Percentiles rank a stretch among this genome's conserved stretches.
Conservation (phyloP, 2,797 vertebrate genomes). For the Nothura maculosa region DNA sequence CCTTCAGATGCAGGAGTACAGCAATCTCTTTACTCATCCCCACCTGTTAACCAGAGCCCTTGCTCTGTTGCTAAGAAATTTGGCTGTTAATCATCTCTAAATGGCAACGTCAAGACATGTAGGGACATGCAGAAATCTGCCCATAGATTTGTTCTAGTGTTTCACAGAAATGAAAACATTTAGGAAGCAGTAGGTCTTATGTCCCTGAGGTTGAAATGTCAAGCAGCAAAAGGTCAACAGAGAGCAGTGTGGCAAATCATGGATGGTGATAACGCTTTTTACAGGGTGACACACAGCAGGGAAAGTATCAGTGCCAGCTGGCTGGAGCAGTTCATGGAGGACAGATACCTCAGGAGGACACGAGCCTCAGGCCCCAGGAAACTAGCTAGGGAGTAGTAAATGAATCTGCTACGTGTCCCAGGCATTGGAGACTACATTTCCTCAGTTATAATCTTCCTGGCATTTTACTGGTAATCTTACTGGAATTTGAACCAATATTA, state of each 20-base stretch:
- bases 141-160: not conserved
- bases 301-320: not conserved
- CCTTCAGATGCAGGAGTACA: not conserved
- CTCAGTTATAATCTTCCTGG: not conserved
- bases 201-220: not conserved
- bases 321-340: not conserved
- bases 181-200: not conserved
- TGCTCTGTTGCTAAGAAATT: not conserved
- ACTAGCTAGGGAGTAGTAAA: not conserved
- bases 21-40: not conserved
- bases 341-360: not conserved
- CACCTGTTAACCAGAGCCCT: not conserved
- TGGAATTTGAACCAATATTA: not conserved
- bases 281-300: not conserved
- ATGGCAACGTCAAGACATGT: not conserved
- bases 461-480: no score
- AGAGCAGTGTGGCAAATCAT: not conserved
- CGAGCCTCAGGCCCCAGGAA: not conserved
- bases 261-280: not conserved
- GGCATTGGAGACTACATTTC: not conserved
- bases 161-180: not conserved
- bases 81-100: not conserved
- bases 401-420: not conserved
- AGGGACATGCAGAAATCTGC: not conserved
- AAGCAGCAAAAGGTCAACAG: not conserved